Evolutionary conservation across 2,113 vertebrate genomes (phyloP), one percentile per base, ranked within the genome.

Genomic region (Colistium nudipinnis): DNA sequence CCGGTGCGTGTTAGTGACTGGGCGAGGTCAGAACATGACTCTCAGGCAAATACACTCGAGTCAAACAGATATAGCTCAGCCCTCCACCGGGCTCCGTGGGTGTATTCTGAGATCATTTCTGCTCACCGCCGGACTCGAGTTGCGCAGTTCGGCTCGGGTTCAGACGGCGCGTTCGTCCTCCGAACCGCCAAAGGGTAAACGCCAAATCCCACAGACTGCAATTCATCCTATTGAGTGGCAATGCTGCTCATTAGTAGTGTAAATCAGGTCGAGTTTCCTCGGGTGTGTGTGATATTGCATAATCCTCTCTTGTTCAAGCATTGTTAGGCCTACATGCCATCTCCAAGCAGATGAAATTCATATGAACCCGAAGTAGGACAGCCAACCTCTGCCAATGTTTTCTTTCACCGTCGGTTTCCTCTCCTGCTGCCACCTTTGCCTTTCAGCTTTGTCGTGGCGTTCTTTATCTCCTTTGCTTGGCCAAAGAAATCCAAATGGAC

Each of bases 11-110:
- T 76, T 48, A 62, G 20, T 67, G 47, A 6, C 17, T 36, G 70
- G 77, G 83, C 38, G 47, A 62, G 74, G 72, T 69, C 59, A 13
- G 8, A 60, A 60, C 68, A 65, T 65, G 64, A 74, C 69, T 70
- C 61, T 48, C 25, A 9, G 22, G 16, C 56, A 62, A 43, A 64
- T n/a, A 66, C 27, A 47, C 35, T 70, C 61, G 63, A 69, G 52
- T 78, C 54, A 74, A 64, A 55, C 63, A 48, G 70, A 85, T 74
- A 77, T 71, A 84, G 59, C 60, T 20, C 51, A 19, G 33, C 56
- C 59, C 3, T 70, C 28, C 54, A 19, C 41, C 44, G 4, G 11
- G 13, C 44, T 28, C 30, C 16, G 43, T 68, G 60, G 19, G 53
- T 53, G 74, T 83, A 72, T 77, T 81, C 70, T 66, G 19, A 69